Evolutionary conservation across 2,113 vertebrate genomes (phyloP).

Genomic region (Aix galericulata): DNA sequence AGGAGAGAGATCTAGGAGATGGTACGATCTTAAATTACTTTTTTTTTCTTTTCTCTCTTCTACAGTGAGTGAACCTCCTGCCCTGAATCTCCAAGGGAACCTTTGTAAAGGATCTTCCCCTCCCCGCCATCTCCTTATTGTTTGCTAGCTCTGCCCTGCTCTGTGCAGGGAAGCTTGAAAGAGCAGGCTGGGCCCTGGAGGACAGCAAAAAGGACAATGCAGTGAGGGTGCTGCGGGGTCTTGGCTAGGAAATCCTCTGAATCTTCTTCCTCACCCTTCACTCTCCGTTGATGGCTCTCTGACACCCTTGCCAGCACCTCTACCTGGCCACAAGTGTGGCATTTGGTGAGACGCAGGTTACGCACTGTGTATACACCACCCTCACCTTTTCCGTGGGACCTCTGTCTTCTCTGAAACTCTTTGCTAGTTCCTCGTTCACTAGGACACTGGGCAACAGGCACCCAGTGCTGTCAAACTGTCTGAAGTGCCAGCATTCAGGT

Average conservation of each 20-base stretch:
- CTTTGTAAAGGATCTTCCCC: slow-evolving; percentile 51
- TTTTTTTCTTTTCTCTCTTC: slow-evolving; percentile 48
- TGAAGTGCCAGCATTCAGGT: background rate
- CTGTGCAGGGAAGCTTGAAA: background rate
- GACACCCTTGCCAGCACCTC: background rate
- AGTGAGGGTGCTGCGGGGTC: background rate
- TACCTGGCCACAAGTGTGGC: background rate
- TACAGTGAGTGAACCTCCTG: slow-evolving; percentile 61
- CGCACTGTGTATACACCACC: background rate
- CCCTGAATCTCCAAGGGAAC: slow-evolving; percentile 60
- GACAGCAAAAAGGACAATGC: background rate
- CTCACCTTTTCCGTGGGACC: fast-evolving
- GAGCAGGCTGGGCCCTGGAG: background rate
- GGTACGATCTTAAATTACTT: slow-evolving; percentile 45
- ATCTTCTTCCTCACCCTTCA: background rate
- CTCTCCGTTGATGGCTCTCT: background rate
- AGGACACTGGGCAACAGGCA: background rate
- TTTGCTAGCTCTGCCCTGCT: slow-evolving; percentile 46
- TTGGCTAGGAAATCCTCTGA: background rate
- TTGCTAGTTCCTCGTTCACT: background rate
- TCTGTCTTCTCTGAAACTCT: background rate
- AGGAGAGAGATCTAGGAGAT: background rate
- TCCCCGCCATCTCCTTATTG: background rate
- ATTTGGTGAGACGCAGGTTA: background rate
- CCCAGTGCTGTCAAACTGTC: background rate